Conservation (phyloP, 2,113 vertebrate genomes). For the Gulo gulo region DNA sequence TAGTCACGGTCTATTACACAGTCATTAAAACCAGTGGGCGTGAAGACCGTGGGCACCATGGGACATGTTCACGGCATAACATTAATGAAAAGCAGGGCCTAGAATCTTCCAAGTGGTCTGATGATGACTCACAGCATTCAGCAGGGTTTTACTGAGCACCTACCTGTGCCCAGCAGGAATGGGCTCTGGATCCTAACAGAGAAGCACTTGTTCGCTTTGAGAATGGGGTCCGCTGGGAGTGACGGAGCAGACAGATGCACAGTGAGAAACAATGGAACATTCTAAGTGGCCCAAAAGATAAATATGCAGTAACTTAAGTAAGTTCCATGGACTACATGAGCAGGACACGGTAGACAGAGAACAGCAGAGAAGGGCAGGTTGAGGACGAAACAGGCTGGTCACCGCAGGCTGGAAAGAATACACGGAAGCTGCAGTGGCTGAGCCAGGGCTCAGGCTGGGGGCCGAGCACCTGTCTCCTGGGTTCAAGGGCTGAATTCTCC, state of each 20-base stretch:
- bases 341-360: neutral
- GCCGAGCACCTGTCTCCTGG: neutral
- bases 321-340: neutral
- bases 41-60: rapidly evolving
- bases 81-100: neutral
- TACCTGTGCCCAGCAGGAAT: too few relatives aligned
- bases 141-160: rapidly evolving
- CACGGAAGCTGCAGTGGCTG: rapidly evolving
- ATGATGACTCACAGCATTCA: rapidly evolving
- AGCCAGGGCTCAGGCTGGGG: neutral
- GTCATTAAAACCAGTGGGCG: neutral
- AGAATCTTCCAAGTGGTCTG: rapidly evolving
- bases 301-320: neutral
- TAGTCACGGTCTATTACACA: neutral
- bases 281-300: neutral
- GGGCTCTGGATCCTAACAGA: neutral
- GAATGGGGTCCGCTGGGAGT: rapidly evolving
- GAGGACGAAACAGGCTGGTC: rapidly evolving
- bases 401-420: neutral
- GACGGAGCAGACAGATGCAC: rapidly evolving
- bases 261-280: neutral
- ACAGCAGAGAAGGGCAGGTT: neutral
- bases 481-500: neutral
- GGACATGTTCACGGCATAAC: rapidly evolving
- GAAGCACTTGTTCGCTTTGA: too few relatives aligned